Evolutionary conservation across 2,797 vertebrate genomes (phyloP).

Genomic region (Netta rufina): DNA sequence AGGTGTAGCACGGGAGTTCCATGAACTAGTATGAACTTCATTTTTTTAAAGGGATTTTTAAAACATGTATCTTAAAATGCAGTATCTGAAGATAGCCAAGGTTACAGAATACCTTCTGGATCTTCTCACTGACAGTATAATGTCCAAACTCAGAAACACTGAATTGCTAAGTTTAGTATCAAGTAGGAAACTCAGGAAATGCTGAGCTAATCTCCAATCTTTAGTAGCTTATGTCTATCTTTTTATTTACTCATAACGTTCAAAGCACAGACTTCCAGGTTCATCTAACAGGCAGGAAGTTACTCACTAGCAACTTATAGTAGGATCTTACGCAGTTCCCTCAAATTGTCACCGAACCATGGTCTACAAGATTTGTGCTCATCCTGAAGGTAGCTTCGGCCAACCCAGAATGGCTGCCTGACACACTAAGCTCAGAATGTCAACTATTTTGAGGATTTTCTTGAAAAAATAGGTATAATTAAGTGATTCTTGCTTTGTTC

Average conservation of each 20-base stretch:
- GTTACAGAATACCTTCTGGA: neutral
- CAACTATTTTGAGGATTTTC: neutral
- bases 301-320: neutral
- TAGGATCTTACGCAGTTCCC: neutral
- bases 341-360: neutral
- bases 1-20: neutral
- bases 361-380: neutral
- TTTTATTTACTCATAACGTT: neutral
- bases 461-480: neutral
- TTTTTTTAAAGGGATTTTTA: neutral
- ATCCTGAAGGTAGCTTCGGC: neutral
- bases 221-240: neutral
- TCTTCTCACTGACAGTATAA: neutral
- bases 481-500: neutral
- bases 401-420: fast-evolving
- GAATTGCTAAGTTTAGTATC: neutral
- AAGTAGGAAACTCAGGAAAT: neutral
- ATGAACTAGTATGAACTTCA: neutral
- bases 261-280: neutral
- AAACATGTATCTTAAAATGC: neutral
- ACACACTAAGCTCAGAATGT: neutral
- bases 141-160: neutral
- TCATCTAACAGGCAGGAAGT: neutral
- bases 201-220: neutral
- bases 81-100: neutral